phyloP scores from a whole-genome alignment of 2,797 vertebrate species.

The Delichon dasypus region DNA sequence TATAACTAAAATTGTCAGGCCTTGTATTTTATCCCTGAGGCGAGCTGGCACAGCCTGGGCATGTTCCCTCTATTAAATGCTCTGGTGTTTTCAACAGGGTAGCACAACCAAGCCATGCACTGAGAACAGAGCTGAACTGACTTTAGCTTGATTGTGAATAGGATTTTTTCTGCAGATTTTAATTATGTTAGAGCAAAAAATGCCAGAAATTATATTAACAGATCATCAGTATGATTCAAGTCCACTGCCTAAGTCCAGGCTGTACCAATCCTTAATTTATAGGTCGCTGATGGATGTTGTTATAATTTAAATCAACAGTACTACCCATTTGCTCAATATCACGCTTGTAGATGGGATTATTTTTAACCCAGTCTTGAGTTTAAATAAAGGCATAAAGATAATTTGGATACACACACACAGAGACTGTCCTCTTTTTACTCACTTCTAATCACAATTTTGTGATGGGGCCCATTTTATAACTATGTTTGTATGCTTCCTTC shows the following conservation, averaged over 20 bases:
- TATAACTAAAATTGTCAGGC: not conserved
- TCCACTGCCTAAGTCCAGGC: not conserved
- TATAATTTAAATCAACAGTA: not conserved
- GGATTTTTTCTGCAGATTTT: not conserved
- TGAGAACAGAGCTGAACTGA: not conserved
- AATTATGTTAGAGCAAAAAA: not conserved
- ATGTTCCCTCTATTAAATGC: not conserved
- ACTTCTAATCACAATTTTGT: not conserved
- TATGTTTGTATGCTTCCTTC: not conserved
- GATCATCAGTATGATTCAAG: not conserved
- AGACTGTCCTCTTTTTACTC: not conserved
- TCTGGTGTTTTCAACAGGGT: not conserved
- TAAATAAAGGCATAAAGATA: not conserved
- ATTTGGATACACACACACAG: not conserved
- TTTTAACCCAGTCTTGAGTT: not conserved
- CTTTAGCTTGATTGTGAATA: not conserved
- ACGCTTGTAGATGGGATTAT: not conserved
- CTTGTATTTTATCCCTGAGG: not conserved
- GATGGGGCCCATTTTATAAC: not conserved
- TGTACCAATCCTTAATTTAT: not conserved
- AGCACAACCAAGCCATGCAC: not conserved
- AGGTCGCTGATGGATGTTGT: not conserved
- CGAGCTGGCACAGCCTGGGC: not conserved
- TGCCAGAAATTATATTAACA: not conserved
- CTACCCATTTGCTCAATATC: not conserved